Conservation (phyloP, 1,140 invertebrate genomes). For the Aricia agestis region DNA sequence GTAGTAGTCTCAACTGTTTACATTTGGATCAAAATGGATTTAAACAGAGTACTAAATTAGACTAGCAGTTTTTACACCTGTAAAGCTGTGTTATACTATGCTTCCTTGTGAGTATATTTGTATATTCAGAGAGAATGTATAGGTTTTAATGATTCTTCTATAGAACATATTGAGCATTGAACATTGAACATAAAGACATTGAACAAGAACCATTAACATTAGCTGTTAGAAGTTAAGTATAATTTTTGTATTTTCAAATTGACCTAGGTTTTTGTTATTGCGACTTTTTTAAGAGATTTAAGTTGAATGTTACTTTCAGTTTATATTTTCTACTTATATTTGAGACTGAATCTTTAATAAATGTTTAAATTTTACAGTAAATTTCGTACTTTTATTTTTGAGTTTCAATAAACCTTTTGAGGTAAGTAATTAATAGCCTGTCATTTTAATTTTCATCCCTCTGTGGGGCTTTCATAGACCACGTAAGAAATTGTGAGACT, state of each 20-base stretch:
- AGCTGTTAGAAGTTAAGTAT: not conserved
- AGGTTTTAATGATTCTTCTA: slow-evolving; percentile 20
- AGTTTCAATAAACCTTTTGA: too few species aligned
- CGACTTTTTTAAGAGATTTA: not conserved
- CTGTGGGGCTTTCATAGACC: too few species aligned
- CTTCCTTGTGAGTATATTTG: slow-evolving; percentile 64
- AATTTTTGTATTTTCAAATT: not conserved
- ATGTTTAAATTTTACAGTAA: not conserved
- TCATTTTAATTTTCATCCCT: too few species aligned
- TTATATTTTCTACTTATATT: not conserved
- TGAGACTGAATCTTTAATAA: not conserved
- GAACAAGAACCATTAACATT: not conserved
- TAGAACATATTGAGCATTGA: too few species aligned
- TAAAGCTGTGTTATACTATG: slow-evolving; percentile 39
- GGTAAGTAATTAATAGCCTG: too few species aligned
- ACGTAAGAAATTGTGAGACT: too few species aligned
- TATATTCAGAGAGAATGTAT: slow-evolving; percentile 64
- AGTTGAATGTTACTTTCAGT: not conserved
- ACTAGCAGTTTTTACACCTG: slow-evolving; percentile 20
- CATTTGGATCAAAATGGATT: too few species aligned
- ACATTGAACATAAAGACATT: too few species aligned
- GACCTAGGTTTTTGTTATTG: not conserved
- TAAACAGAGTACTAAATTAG: too few species aligned
- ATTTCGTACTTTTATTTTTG: too few species aligned
- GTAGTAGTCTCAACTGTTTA: too few species aligned